phyloP scores from a whole-genome alignment of 2,113 vertebrate genomes.

The Ptyas mucosa region DNA sequence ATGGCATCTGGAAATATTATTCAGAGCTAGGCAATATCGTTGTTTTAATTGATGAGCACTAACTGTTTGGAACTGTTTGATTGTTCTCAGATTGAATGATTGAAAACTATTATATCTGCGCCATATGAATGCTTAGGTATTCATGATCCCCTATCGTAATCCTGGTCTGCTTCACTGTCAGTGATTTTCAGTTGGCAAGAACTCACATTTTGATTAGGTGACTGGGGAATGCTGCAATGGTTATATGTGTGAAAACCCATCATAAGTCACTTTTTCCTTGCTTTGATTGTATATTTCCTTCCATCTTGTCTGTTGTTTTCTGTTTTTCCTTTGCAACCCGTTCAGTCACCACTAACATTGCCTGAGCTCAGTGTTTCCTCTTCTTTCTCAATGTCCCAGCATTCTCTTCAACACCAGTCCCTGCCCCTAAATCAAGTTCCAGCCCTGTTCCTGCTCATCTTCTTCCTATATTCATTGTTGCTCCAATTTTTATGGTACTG shows the following conservation, averaged over 20 bases:
- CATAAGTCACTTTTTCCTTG: background rate
- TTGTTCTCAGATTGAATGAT: background rate
- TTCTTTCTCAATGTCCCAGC: background rate
- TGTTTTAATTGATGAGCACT: background rate
- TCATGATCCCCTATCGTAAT: background rate
- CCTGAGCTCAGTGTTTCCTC: background rate
- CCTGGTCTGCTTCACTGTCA: background rate
- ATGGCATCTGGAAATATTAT: slow-evolving; percentile 8
- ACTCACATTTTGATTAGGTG: background rate
- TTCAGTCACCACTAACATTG: background rate
- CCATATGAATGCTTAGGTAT: background rate
- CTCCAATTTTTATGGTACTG: background rate
- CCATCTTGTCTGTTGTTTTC: background rate
- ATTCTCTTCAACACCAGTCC: background rate
- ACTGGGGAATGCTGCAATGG: background rate
- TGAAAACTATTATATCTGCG: background rate
- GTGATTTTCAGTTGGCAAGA: background rate
- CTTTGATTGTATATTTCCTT: background rate
- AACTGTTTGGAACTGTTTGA: background rate
- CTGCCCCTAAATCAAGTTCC: background rate
- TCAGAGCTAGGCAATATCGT: background rate
- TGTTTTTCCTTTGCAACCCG: background rate
- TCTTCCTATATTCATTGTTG: background rate
- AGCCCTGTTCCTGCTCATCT: background rate
- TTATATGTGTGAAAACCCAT: background rate